Base-by-base conservation (phyloP, 1,140 invertebrate genomes). In the Bombus sylvicola region DNA sequence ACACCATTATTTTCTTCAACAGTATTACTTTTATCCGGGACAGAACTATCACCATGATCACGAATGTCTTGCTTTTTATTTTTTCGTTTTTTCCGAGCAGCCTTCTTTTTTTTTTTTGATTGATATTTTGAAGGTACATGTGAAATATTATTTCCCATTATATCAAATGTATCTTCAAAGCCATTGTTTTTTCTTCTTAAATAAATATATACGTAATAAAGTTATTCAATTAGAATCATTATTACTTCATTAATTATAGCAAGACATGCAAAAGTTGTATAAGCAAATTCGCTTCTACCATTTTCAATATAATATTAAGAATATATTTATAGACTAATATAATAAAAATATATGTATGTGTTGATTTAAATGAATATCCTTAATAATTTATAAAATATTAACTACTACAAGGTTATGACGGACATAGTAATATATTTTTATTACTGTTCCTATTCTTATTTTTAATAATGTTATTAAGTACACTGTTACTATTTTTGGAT, bases 71-170 rank as follows among this genome's bases (percentile, higher is more conserved):
- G 69, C 6, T 91, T 92, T 43, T 94, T 94, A 83, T 93, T 95
- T 71, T 94, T 95, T 87, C 90, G 94, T 83, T 91, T 95, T 90
- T 97, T 97, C 86, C 96, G 96, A n/a, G 96, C 96, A 8, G 96
- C 96, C 83, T 96, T 96, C 88, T 96, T 96, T 89, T 97, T 97
- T 91, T 97, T 97, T 91, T 97, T 97, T 47, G 96, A 92, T 90
- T 97, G 97, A 91, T 97, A 95, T 91, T 97, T 97, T 4, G 97
- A 96, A 12, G 96, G 95, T 47, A 41, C 78, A 72, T 87, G 82
- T 15, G 86, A 78, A 37, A 87, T 83, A 86, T 68, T 91, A 57
- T 89, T 93, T 8, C 78, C 87, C 82, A 85, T 88, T n/a, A 82
- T 69, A 57, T 94, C 92, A n/a, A 86, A 88, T n/a, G 84, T 83